These are phyloP conservation scores for Galerucella nymphaeae DNA, from an alignment of 2,888 invertebrate genomes.

Conservation along the genomic window DNA sequence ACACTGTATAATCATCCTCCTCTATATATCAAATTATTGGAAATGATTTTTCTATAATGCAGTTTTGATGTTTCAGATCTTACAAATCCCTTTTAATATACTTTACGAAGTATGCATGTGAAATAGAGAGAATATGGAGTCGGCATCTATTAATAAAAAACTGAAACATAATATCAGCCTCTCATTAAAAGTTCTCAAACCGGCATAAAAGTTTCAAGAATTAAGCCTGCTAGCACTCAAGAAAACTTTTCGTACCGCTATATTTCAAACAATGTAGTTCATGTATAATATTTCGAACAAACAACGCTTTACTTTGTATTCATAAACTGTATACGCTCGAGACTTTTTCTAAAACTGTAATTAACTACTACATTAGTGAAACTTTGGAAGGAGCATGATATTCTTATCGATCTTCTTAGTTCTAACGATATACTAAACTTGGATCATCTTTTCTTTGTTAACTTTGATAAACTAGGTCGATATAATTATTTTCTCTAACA, in stretches of 20 bases:
- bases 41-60: neutral
- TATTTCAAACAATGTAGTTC: conserved; percentile 35
- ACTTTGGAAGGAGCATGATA: neutral
- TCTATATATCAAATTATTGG: too few species aligned
- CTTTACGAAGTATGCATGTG: neutral
- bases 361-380: conserved; percentile 23
- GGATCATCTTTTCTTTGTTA: neutral
- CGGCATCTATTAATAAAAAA: conserved; percentile 22
- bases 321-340: conserved; percentile 34
- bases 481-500: neutral
- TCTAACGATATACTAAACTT: conserved; percentile 1
- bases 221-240: conserved; percentile 32
- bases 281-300: conserved; percentile 41
- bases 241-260: conserved; percentile 29
- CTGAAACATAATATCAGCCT: conserved; percentile 32
- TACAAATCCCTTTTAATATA: neutral
- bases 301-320: conserved; percentile 39
- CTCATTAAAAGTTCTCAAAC: conserved; percentile 33
- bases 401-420: neutral
- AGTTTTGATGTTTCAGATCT: neutral
- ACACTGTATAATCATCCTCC: too few species aligned
- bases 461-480: neutral
- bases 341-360: conserved; percentile 26
- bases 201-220: conserved; percentile 32
- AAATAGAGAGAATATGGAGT: conserved; percentile 18